These are phyloP conservation scores for Neofelis nebulosa DNA, from an alignment of 2,113 vertebrate genomes.

Conservation along the genomic window DNA sequence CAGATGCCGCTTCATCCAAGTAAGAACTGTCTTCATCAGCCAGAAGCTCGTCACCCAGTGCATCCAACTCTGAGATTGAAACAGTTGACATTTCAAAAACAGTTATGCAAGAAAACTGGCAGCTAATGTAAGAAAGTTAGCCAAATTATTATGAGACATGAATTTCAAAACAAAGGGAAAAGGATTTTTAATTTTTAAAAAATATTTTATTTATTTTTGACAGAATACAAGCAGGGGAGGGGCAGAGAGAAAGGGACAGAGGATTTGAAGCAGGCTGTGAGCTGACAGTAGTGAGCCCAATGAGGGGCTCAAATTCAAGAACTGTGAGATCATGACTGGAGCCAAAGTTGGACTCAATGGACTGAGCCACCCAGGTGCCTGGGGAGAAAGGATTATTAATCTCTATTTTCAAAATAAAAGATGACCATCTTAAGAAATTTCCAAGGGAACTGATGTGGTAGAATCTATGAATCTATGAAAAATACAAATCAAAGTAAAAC, in stretches of 20 bases:
- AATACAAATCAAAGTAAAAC: conserved; percentile 15
- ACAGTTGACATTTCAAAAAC: conserved; percentile 48
- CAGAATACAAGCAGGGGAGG: too few species aligned
- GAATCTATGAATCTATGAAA: conserved; percentile 40
- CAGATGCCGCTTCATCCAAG: conserved; percentile 94
- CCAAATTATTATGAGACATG: conserved; percentile 6
- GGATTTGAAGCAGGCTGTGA: too few species aligned
- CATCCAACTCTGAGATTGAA: conserved; percentile 92
- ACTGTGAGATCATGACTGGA: too few species aligned
- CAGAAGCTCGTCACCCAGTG: conserved; percentile 95
- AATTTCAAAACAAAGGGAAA: background rate
- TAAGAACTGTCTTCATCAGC: conserved; percentile 97
- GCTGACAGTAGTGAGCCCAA: too few species aligned
- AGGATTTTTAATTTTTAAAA: background rate
- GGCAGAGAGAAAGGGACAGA: too few species aligned
- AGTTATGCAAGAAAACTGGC: background rate
- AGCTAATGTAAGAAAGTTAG: conserved; percentile 27
- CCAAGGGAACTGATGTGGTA: background rate
- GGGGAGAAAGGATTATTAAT: background rate
- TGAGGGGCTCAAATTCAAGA: too few species aligned
- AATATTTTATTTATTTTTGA: too few species aligned
- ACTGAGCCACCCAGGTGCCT: too few species aligned
- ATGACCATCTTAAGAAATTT: background rate
- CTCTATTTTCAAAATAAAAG: conserved; percentile 49
- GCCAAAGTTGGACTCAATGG: too few species aligned